These are phyloP conservation scores for Eulemur coronatus DNA, from an alignment of 2,797 vertebrate genomes.

Conservation along the genomic window DNA sequence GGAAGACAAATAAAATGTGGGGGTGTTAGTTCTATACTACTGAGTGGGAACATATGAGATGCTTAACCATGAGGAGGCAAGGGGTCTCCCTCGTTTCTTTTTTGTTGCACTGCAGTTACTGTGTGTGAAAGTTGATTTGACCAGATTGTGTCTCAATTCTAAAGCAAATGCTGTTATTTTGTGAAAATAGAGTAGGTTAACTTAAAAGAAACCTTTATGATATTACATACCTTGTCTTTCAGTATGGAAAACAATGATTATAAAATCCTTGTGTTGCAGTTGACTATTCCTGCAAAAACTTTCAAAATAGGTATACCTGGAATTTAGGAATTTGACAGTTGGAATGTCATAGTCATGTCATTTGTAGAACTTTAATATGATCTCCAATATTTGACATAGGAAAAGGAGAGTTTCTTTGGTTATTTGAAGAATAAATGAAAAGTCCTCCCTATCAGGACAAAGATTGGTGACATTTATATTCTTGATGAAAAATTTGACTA, in stretches of 20 bases:
- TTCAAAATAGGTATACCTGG: not conserved
- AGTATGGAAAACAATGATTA: not conserved
- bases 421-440: conserved; percentile 6
- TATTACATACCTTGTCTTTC: not conserved
- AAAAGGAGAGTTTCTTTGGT: not conserved
- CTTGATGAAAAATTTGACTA: not conserved
- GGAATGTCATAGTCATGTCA: not conserved
- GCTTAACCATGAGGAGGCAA: not conserved
- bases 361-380: conserved; percentile 23
- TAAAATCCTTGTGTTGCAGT: not conserved
- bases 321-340: not conserved
- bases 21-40: conserved; percentile 34
- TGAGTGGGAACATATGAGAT: not conserved
- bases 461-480: not conserved
- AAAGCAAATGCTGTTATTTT: conserved; percentile 45
- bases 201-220: not conserved
- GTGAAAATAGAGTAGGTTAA: not conserved
- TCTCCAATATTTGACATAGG: not conserved
- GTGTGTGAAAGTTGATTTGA: not conserved
- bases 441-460: not conserved
- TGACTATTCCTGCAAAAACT: not conserved
- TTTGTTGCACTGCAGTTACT: not conserved
- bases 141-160: not conserved
- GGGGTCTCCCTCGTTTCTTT: not conserved
- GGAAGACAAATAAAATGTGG: conserved; percentile 59